phyloP scores from a whole-genome alignment of 2,797 vertebrate species.

The Malacoctenus gilli region DNA sequence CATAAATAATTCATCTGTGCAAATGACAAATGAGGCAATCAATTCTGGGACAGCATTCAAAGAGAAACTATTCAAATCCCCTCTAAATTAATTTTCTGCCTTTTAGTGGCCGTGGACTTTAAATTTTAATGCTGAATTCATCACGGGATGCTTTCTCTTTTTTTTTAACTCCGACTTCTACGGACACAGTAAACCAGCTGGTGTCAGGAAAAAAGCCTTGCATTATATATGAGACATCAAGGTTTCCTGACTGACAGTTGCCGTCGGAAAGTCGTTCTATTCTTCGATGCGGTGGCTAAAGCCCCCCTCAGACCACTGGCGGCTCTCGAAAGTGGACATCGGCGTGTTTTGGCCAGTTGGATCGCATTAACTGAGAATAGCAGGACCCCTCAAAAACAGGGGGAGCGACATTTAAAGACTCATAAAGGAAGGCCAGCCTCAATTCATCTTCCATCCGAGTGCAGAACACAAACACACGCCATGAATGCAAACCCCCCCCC shows the following conservation, averaged over 20 bases:
- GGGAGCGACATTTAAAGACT: constrained; percentile 17
- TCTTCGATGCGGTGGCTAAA: constrained; percentile 3
- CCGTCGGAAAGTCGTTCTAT: constrained; percentile 1
- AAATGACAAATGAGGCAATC: constrained; percentile 82
- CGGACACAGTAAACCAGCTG: constrained; percentile 21
- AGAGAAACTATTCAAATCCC: constrained; percentile 73
- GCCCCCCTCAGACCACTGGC: constrained; percentile 6
- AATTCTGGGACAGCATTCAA: constrained; percentile 76
- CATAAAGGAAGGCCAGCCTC: constrained; percentile 20
- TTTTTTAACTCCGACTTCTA: constrained; percentile 21
- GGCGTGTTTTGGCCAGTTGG: not conserved
- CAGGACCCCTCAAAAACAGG: constrained; percentile 16
- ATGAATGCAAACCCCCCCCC: constrained; percentile 51
- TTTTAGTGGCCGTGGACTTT: constrained; percentile 57
- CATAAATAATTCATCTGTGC: constrained; percentile 82
- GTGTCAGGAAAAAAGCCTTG: constrained; percentile 13
- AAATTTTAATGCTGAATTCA: constrained; percentile 63
- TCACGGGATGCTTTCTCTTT: constrained; percentile 50
- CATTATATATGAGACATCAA: constrained; percentile 14
- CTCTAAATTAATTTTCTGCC: constrained; percentile 74
- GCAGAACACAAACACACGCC: constrained; percentile 24
- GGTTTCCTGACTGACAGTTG: constrained; percentile 8
- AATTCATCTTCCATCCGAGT: constrained; percentile 61
- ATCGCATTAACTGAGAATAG: constrained; percentile 14
- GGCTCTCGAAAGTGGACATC: constrained; percentile 30